Evolutionary conservation across 2,888 invertebrate species (phyloP), one percentile per base, ranked within the genome.

Genomic region (Apotomis turbidana): DNA sequence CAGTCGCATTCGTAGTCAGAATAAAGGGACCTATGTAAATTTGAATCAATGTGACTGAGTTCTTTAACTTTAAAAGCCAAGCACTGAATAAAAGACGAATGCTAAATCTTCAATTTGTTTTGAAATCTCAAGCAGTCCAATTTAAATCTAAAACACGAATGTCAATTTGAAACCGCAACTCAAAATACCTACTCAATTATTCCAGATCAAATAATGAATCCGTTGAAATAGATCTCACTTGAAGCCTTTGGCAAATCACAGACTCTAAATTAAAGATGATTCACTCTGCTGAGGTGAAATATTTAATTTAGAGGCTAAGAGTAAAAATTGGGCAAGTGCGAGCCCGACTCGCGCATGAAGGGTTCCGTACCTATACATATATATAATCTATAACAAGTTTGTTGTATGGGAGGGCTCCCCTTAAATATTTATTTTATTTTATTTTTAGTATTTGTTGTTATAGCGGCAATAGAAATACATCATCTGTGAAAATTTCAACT

Each of bases 131-230:
- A 54, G 5, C 38, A 54, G 41, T 54, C 15, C 41, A 41, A 63
- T 63, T 54, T 52, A 41, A 54, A 63, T 54, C 5, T 41, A 41
- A 41, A 63, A 63, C 13, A 52, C 49, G 46, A 63, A 41, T 41
- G 54, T 63, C 63, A 63, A 63, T 54, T 54, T 54, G 63, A 54
- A 54, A 54, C 41, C 63, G 13, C 57, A 13, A 58, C 49, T 58
- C 36, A 3, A 27, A 44, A 57, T 57, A 60, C 59, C 59, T 52
- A 27, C n/a, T 68, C 52, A 68, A 60, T 68, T 68, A 60, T 68
- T 52, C 59, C 12, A 27, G 41, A 52, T 41, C 38, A 68, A 68
- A 68, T 68, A 68, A 68, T 60, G 52, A 68, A 59, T 68, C 51
- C 9, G 59, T 51, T 60, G 27, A 59, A 52, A 68, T 52, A 44